Evolutionary conservation across 2,113 vertebrate genomes (phyloP), one percentile per base, ranked within the genome.

Genomic region (Syrmaticus mikado): DNA sequence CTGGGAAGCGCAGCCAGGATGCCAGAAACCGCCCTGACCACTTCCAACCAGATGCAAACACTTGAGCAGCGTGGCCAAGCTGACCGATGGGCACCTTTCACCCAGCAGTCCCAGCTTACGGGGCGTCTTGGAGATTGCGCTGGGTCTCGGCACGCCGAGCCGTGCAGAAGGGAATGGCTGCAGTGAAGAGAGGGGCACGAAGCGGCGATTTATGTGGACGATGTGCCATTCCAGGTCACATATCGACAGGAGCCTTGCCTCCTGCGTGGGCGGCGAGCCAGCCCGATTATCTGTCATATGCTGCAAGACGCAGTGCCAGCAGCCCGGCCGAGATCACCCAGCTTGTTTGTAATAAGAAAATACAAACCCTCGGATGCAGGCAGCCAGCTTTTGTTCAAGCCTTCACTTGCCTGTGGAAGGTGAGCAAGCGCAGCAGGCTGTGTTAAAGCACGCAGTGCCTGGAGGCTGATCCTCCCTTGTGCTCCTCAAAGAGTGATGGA

Each of bases 211-310:
- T 77, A 73, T 62, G 65, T 65, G 73, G 86, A 43, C 11, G 3
- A 18, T 1, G 5, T 55, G 89, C 91, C 72, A 74, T 78, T 75
- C 88, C 92, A 87, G 94, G 82, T 94, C 93, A 82, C 64, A 64
- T 62, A 92, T 73, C 13, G 55, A 89, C 14, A 84, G 77, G 57
- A 94, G 90, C 77, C 73, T 92, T 18, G n/a, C 85, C 90, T 91
- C 68, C 83, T 48, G 61, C 0, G 0, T 0, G 2, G 92, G 77
- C 81, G 1, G 81, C 34, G 46, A 90, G 93, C 96, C 96, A 96
- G 93, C 82, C 66, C 61, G 27, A 91, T 94, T 93, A 94, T 78
- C 87, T 58, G 60, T 92, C 92, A 89, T 83, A 88, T 72, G 88
- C 90, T 83, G 57, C 52, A 28, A 73, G 87, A 72, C 5, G 6